phyloP scores from a whole-genome alignment of 2,113 vertebrate species.

The Cervus canadensis region DNA sequence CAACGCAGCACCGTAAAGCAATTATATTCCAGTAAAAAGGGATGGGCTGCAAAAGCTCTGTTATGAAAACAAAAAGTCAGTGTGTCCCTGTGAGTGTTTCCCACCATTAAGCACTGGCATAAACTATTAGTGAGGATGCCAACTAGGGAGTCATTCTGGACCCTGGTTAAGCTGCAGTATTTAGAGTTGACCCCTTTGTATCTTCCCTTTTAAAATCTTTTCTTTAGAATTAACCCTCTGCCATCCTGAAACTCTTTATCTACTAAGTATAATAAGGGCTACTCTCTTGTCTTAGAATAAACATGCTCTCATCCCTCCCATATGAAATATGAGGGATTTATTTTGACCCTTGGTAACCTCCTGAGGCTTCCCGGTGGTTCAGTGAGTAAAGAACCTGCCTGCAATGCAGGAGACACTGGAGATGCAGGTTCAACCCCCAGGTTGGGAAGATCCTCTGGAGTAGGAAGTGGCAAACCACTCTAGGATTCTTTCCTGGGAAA shows the following conservation, averaged over 20 bases:
- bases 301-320: background rate
- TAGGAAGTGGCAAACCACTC: background rate
- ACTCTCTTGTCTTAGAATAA: background rate
- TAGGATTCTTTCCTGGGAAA: background rate
- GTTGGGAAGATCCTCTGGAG: background rate
- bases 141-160: background rate
- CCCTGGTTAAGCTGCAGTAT: background rate
- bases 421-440: background rate
- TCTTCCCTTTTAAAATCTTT: background rate
- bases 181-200: background rate
- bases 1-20: background rate
- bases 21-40: background rate
- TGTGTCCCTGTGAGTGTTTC: background rate
- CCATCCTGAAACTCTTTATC: background rate
- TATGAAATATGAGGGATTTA: background rate
- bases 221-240: conserved; percentile 19
- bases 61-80: background rate
- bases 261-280: background rate
- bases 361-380: background rate
- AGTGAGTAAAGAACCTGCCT: background rate
- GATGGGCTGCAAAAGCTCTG: background rate
- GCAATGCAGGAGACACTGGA: background rate
- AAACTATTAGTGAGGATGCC: background rate
- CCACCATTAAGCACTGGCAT: background rate
- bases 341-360: background rate